These are phyloP conservation scores for Morpho helenor DNA, from an alignment of 2,888 invertebrate genomes.

Conservation along the genomic window DNA sequence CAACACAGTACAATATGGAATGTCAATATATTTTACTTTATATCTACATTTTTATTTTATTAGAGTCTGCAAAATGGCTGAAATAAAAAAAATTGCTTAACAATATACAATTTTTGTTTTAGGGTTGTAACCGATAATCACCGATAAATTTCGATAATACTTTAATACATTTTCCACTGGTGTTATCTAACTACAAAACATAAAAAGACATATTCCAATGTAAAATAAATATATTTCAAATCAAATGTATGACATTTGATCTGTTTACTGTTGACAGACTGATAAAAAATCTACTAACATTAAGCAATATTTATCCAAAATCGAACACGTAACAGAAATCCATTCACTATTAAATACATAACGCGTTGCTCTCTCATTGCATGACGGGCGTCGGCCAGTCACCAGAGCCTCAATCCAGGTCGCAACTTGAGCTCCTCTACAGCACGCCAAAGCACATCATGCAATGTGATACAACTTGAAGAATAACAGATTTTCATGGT, in stretches of 20 bases:
- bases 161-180: conserved; percentile 63
- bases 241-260: conserved; percentile 79
- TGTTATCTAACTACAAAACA: conserved; percentile 75
- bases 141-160: conserved; percentile 46
- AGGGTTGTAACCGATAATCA: conserved; percentile 43
- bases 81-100: conserved; percentile 65
- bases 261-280: conserved; percentile 69
- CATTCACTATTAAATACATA: conserved; percentile 65
- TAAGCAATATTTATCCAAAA: conserved; percentile 75
- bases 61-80: conserved; percentile 67
- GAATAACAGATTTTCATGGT: conserved; percentile 61
- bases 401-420: too few species aligned
- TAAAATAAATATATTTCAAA: conserved; percentile 79
- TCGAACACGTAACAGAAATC: conserved; percentile 72
- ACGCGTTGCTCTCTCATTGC: conserved; percentile 51
- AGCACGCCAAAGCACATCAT: conserved; percentile 26
- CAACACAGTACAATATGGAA: conserved; percentile 75
- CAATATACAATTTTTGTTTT: conserved; percentile 65
- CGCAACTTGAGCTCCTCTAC: too few species aligned
- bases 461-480: conserved; percentile 56
- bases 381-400: conserved; percentile 28
- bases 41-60: conserved; percentile 75
- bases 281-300: conserved; percentile 78
- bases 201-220: conserved; percentile 75
- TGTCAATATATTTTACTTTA: conserved; percentile 78